phyloP scores from a whole-genome alignment of 2,113 vertebrate genomes.

The Mus musculus region GRCm39 chr2:70799001-70799500 shows the following conservation, averaged over 20 bases:
- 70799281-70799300: background rate
- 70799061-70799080: background rate
- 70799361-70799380: conserved; percentile 30
- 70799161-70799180: background rate
- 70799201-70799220: background rate
- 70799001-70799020: conserved; percentile 19
- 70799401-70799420: conserved; percentile 31
- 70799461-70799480: background rate
- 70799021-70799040: background rate
- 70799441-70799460: background rate
- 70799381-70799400: conserved; percentile 43
- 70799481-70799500: background rate
- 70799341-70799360: conserved; percentile 36
- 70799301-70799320: background rate
- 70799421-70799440: background rate
- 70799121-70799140: background rate
- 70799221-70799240: background rate
- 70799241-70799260: background rate
- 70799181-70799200: background rate
- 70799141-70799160: background rate
- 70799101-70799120: background rate
- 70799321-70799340: background rate
- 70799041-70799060: background rate
- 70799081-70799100: background rate
- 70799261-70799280: background rate